Conservation (phyloP, 2,797 vertebrate species). For the Bovichtus diacanthus region DNA sequence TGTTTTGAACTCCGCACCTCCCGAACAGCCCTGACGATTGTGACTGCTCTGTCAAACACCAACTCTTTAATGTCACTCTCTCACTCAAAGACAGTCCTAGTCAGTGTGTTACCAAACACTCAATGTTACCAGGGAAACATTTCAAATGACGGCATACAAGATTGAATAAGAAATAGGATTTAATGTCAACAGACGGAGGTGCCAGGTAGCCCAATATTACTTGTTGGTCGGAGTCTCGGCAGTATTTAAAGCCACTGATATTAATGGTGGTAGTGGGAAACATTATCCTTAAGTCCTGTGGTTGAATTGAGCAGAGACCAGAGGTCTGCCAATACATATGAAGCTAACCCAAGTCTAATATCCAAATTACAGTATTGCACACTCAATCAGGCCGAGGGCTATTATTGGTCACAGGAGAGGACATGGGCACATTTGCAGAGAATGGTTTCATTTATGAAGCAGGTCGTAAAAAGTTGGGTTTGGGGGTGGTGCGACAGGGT, state of each 20-base stretch:
- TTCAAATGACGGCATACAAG: constrained; percentile 72
- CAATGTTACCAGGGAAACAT: constrained; percentile 78
- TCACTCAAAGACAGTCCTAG: constrained; percentile 37
- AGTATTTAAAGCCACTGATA: constrained; percentile 71
- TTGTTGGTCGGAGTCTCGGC: constrained; percentile 62
- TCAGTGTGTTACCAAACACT: constrained; percentile 77
- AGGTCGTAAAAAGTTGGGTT: constrained; percentile 75
- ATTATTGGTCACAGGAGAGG: constrained; percentile 82
- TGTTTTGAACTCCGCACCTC: constrained; percentile 14
- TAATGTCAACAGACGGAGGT: constrained; percentile 77
- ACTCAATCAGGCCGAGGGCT: constrained; percentile 66
- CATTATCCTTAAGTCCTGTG: constrained; percentile 72
- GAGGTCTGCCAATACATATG: constrained; percentile 76
- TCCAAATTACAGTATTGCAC: constrained; percentile 80
- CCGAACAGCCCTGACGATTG: constrained; percentile 5
- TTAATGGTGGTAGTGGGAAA: constrained; percentile 81
- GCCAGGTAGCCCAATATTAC: constrained; percentile 80
- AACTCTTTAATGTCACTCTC: constrained; percentile 45
- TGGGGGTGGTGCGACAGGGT: constrained; percentile 56
- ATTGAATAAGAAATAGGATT: constrained; percentile 71
- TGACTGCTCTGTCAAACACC: constrained; percentile 15
- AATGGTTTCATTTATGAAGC: constrained; percentile 85
- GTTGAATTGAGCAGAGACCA: constrained; percentile 74
- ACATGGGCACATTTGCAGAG: constrained; percentile 76
- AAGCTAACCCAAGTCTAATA: constrained; percentile 70